Base-by-base conservation (phyloP, 2,888 invertebrate species). In the Plagodis pulveraria region DNA sequence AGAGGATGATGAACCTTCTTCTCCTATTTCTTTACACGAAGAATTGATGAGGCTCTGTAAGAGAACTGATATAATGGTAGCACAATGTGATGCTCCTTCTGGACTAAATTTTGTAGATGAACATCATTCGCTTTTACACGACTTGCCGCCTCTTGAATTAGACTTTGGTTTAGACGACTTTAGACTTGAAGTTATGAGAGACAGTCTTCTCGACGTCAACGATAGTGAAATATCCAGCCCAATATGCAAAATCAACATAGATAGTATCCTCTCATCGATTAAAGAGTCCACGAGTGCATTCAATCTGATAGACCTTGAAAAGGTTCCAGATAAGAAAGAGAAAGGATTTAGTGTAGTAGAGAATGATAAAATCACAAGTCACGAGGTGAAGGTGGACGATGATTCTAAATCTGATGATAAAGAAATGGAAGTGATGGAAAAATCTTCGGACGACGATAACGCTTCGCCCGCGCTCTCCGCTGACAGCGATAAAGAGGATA, bases 391-490 rank as follows among this genome's bases (percentile, higher is more conserved):
- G 63, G 76, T 87, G 41, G 89, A 91, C 40, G 89, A 87, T 44
- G 87, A 87, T n/a, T 51, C 65, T 5, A 87, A 83, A 59, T 65
- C 70, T 9, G 83, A 80, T 35, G 76, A 73, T 46, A 83, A 80
- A 62, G 86, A 84, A 50, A 78, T 68, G 51, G 90, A 81, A 62
- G 80, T 73, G 67, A 90, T 91, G 78, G 93, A 93, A 61, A 94
- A 94, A 71, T 93, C 93, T 0, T 94, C 94, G 0, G 94, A 94
- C 64, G 94, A 94, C 52, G 94, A 94, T 61, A 93, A 89, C 61
- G 79, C 87, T 2, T 91, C 93, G 40, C 92, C 92, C 2, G 85
- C 91, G 8, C 80, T 91, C 63, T 94, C 94, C 0, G 86, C 93
- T 0, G 94, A 94, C 72, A 94, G 94, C 70, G 94, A 94, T 65